Evolutionary conservation across 1,140 invertebrate species (phyloP).

Genomic region (Globodera rostochiensis): DNA sequence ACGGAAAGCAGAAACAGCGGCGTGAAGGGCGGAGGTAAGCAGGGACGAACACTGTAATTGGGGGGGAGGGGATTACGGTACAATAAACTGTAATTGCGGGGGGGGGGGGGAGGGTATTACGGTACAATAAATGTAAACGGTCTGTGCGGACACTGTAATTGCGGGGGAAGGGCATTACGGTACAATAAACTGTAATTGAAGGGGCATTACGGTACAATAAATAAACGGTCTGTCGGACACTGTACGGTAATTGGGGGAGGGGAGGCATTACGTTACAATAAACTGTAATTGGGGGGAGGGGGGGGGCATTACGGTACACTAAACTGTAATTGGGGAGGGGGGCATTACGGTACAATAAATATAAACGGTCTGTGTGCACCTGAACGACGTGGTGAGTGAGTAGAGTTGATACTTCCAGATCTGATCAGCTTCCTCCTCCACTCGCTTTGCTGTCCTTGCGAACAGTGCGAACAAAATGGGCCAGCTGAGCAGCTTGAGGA

Average conservation of each 20-base stretch:
- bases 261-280: not conserved
- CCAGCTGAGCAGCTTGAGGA: constrained; percentile 59
- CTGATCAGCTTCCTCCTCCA: constrained; percentile 60
- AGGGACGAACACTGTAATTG: constrained; percentile 51
- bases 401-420: constrained; percentile 64
- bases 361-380: constrained; percentile 18
- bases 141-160: not conserved
- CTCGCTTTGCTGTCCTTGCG: constrained; percentile 59
- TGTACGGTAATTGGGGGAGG: not conserved
- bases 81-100: not conserved
- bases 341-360: not conserved
- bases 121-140: not conserved
- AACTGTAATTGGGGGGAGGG: not conserved
- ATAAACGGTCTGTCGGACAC: too few species aligned
- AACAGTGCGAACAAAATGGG: constrained; percentile 62
- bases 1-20: constrained; percentile 50
- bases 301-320: not conserved
- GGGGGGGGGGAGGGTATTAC: not conserved
- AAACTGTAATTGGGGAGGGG: not conserved
- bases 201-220: not conserved
- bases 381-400: constrained; percentile 53
- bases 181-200: not conserved
- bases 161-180: not conserved
- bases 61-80: not conserved
- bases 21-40: constrained; percentile 61